Conservation (phyloP, 2,888 invertebrate species). For the Leucophenga montana region DNA sequence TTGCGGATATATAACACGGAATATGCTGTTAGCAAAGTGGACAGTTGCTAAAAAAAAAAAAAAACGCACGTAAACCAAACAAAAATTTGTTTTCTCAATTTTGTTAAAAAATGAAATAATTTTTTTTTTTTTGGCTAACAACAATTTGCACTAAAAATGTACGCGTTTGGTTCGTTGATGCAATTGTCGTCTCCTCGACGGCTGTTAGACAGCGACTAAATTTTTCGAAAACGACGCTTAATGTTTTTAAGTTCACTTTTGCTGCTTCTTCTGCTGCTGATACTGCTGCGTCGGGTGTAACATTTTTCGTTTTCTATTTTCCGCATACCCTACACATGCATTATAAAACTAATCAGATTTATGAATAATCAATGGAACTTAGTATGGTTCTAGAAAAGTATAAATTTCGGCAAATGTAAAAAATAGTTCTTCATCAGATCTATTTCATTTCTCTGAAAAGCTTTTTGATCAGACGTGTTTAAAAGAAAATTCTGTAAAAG, state of each 20-base stretch:
- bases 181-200: slow-evolving; percentile 28
- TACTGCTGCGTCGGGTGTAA: not conserved
- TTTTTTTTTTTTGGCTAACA: no score
- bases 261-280: not conserved
- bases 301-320: no score
- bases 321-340: no score
- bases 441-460: no score
- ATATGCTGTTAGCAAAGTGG: no score
- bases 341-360: not conserved
- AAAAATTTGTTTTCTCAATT: not conserved
- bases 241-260: slow-evolving; percentile 15
- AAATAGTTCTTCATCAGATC: no score
- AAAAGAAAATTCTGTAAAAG: no score
- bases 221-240: slow-evolving; percentile 15
- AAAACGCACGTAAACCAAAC: slow-evolving; percentile 6
- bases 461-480: no score
- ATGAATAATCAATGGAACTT: not conserved
- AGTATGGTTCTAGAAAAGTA: not conserved
- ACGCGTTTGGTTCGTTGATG: not conserved
- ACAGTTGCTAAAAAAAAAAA: no score
- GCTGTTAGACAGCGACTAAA: slow-evolving; percentile 45
- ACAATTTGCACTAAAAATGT: not conserved
- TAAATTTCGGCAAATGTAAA: not conserved
- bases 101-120: no score
- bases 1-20: no score